Evolutionary conservation across 2,888 invertebrate genomes (phyloP), one percentile per base, ranked within the genome.

Genomic region (Scaeva pyrastri): DNA sequence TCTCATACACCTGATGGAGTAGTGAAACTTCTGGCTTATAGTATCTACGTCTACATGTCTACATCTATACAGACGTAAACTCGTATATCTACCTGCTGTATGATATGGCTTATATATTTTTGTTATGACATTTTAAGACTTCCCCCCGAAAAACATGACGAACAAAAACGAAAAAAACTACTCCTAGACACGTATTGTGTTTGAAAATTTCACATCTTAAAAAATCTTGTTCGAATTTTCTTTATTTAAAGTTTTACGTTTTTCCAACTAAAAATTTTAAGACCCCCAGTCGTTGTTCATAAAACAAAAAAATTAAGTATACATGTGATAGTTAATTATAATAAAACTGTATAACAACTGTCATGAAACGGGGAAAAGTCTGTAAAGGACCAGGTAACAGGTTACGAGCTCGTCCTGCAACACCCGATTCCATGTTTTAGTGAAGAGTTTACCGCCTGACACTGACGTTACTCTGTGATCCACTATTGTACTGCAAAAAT

Each of bases 1-100:
- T 85, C 80, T 80, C 76, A 81, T 79, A 62, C 23, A 23, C 23
- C 26, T 48, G 45, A 70, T 70, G 56, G 43, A 74, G 66, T 43
- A 48, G 64, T 48, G 48, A 48, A 66, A 66, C 19, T 66, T 48
- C 48, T 66, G 31, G 45, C 16, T 36, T 45, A 58, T 21, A 41
- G 64, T 64, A 48, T 23, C 23, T 52, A 12, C 11, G 11, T 3
- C 31, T 31, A 31, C 31, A 31, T n/a, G n/a, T n/a, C n/a, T 31
- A 31, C 31, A 31, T 7, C 31, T 8, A 31, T 31, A 31, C 31
- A 31, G n/a, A n/a, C n/a, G n/a, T 31, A 5, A 31, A 31, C 31
- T 31, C n/a, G n/a, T n/a, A n/a, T 31, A 50, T 23, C 14, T n/a
- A 23, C n/a, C 50, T 21, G 21, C 2, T 11, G 12, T 21, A 10